phyloP scores from a whole-genome alignment of 2,113 vertebrate species.

The Ophiodon elongatus region DNA sequence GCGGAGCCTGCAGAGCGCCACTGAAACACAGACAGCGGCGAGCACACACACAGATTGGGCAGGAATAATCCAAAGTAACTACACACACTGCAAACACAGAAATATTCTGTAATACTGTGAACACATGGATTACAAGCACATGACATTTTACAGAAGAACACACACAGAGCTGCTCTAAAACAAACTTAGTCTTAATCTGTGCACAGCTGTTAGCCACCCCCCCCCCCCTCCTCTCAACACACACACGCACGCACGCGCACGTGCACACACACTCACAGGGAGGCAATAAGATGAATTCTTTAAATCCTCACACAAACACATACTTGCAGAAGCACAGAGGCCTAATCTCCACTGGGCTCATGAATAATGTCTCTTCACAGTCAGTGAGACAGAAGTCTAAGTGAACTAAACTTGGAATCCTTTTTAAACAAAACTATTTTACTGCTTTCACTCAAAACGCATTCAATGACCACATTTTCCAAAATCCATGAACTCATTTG shows the following conservation, averaged over 20 bases:
- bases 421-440: too few species aligned
- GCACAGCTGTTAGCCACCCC: slow-evolving; percentile 27
- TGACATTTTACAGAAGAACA: not conserved
- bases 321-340: not conserved
- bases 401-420: not conserved
- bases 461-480: not conserved
- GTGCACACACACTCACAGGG: not conserved
- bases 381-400: not conserved
- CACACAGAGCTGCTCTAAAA: slow-evolving; percentile 8
- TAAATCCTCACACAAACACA: not conserved
- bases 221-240: too few species aligned
- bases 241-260: not conserved
- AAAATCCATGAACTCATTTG: not conserved
- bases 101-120: not conserved
- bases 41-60: not conserved
- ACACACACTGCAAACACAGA: not conserved
- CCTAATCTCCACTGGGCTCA: slow-evolving; percentile 11
- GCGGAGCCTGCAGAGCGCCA: too few species aligned
- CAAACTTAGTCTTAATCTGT: slow-evolving; percentile 49
- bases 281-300: slow-evolving; percentile 7
- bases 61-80: not conserved
- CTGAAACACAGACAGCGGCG: too few species aligned
- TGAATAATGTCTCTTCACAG: not conserved
- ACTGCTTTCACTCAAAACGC: not conserved
- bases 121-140: not conserved